Evolutionary conservation across 2,113 vertebrate species (phyloP), one percentile per base, ranked within the genome.

Genomic region (Hoplias malabaricus): DNA sequence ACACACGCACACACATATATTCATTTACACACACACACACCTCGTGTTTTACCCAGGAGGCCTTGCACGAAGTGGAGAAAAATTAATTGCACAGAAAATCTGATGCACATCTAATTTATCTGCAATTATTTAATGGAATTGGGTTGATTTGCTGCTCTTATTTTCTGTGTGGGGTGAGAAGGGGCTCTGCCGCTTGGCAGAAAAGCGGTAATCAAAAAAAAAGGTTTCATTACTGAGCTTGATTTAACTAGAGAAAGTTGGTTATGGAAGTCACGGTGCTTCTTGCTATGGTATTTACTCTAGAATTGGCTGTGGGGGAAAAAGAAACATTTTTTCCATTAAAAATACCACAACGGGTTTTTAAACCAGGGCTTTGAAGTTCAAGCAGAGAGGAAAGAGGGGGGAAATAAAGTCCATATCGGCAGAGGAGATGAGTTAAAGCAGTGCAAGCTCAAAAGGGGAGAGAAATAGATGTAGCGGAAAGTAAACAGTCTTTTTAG

Each of bases 51-150:
- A 79, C 78, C 83, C 75, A 61, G 56, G 54, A 68, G 70, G 77
- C 31, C 82, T 82, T 77, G 73, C 73, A 56, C 78, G 40, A 81
- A 82, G 73, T 21, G 56, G 33, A 78, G 33, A 40, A 74, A 79
- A 87, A 85, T 83, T 84, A 87, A 88, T 86, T 88, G 85, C 86
- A 75, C 67, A 61, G 67, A 89, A 89, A 88, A 87, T 81, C 62
- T 34, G 54, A 89, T 81, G 73, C 87, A 84, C 65, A 75, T 87
- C 80, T 86, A 80, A 88, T 88, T 88, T 87, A 82, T 84, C 80
- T 59, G 73, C 84, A 88, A 87, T 90, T 88, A 90, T 86, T 88
- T 89, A 88, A 86, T 82, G 86, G 85, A 84, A 90, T 86, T 86
- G 83, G 1, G 56, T 53, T 69, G 83, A 76, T 81, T 78, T 79